These are phyloP conservation scores for Scomber japonicus DNA, from an alignment of 2,113 vertebrate species.

Conservation along the genomic window DNA sequence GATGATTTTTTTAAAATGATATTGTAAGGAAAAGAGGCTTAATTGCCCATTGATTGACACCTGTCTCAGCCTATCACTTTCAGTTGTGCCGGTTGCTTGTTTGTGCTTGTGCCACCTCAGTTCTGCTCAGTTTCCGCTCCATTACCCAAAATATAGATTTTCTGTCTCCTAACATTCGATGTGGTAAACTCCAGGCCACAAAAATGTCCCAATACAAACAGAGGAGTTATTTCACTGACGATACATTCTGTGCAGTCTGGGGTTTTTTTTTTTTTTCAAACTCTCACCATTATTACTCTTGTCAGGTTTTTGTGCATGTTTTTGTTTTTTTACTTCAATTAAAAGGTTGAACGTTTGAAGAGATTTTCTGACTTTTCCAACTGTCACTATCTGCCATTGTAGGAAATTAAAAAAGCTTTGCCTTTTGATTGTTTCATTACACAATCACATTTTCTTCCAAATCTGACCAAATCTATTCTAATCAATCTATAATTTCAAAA, in stretches of 20 bases:
- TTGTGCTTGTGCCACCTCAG: neutral
- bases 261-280: no score
- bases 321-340: no score
- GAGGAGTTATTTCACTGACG: neutral
- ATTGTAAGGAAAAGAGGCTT: neutral
- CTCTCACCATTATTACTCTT: neutral
- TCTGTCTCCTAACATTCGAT: neutral
- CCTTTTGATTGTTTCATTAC: conserved; percentile 17
- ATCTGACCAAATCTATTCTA: neutral
- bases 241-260: neutral
- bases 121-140: neutral
- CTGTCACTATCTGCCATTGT: neutral
- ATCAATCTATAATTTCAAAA: neutral
- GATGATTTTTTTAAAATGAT: no score
- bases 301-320: neutral
- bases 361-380: neutral
- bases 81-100: neutral
- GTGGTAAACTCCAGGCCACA: neutral
- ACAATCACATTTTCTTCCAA: neutral
- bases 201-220: neutral
- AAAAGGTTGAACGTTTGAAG: no score
- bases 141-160: conserved; percentile 5
- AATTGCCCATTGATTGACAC: neutral
- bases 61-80: neutral
- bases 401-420: conserved; percentile 28